Evolutionary conservation across 2,113 vertebrate species (phyloP).

Genomic region (Numenius arquata): DNA sequence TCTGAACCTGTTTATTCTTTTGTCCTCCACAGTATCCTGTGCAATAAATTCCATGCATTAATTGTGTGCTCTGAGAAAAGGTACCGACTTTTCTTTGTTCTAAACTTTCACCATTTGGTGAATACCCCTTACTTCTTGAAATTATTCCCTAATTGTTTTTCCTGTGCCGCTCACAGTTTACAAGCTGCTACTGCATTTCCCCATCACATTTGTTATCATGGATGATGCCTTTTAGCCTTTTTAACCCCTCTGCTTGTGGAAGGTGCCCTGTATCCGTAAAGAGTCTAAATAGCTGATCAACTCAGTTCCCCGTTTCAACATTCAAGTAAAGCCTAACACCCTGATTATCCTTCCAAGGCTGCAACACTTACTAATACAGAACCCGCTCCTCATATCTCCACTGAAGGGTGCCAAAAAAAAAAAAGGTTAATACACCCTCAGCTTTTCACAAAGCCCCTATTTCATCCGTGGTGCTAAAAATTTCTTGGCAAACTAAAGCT

Average conservation of each 20-base stretch:
- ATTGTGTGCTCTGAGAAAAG: not conserved
- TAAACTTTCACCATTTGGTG: not conserved
- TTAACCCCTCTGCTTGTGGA: not conserved
- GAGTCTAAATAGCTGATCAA: not conserved
- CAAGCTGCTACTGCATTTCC: not conserved
- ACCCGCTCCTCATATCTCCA: fast-evolving
- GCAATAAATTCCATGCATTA: not conserved
- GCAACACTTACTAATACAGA: not conserved
- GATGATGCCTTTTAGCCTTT: not conserved
- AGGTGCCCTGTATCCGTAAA: not conserved
- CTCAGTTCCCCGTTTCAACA: not conserved
- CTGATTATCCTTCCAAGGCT: not conserved
- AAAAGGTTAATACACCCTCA: not conserved
- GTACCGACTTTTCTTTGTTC: not conserved
- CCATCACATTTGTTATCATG: not conserved
- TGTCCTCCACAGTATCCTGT: not conserved
- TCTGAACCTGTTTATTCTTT: not conserved
- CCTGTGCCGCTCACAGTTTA: not conserved
- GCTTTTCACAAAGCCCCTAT: not conserved
- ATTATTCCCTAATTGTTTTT: not conserved
- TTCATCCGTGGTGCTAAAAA: not conserved
- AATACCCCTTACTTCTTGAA: not conserved
- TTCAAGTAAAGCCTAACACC: not conserved
- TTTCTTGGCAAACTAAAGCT: not conserved
- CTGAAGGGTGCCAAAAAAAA: not conserved